Percentiles rank a stretch among this genome's conserved stretches.
Evolutionary conservation across 2,797 vertebrate genomes (phyloP).

Genomic region (Phalanger gymnotis): DNA sequence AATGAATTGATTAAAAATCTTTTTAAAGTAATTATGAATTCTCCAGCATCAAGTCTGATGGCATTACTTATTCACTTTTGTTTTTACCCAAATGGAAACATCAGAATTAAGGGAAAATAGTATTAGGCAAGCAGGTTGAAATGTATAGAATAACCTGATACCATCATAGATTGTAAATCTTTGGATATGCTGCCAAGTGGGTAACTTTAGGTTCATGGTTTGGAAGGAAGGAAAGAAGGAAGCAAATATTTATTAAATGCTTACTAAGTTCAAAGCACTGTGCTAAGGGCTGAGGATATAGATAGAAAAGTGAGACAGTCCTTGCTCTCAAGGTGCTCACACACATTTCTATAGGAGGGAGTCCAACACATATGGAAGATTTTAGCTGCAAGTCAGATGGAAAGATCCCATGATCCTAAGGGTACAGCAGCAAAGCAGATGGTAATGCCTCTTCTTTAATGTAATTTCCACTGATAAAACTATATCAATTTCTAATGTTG

Average conservation of each 20-base stretch:
- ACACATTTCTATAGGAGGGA: too few species aligned
- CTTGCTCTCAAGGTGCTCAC: too few species aligned
- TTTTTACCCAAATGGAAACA: not conserved
- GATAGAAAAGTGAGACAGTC: not conserved
- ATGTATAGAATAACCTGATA: not conserved
- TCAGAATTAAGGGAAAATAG: not conserved
- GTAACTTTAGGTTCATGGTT: not conserved
- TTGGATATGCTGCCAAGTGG: not conserved
- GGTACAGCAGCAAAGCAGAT: too few species aligned
- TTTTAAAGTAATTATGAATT: not conserved
- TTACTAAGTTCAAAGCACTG: not conserved
- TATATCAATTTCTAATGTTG: too few species aligned
- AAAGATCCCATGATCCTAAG: too few species aligned
- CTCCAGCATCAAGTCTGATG: not conserved
- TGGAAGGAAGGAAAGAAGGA: not conserved
- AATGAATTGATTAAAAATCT: not conserved
- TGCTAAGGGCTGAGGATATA: not conserved
- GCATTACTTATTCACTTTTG: not conserved
- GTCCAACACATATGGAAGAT: too few species aligned
- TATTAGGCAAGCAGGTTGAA: not conserved
- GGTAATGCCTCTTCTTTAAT: too few species aligned
- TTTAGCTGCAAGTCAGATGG: too few species aligned
- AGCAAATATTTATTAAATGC: not conserved
- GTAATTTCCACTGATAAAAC: too few species aligned
- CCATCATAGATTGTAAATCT: not conserved